These are phyloP conservation scores for Aproaerema taeniolella DNA, from an alignment of 2,888 invertebrate species.

Conservation along the genomic window DNA sequence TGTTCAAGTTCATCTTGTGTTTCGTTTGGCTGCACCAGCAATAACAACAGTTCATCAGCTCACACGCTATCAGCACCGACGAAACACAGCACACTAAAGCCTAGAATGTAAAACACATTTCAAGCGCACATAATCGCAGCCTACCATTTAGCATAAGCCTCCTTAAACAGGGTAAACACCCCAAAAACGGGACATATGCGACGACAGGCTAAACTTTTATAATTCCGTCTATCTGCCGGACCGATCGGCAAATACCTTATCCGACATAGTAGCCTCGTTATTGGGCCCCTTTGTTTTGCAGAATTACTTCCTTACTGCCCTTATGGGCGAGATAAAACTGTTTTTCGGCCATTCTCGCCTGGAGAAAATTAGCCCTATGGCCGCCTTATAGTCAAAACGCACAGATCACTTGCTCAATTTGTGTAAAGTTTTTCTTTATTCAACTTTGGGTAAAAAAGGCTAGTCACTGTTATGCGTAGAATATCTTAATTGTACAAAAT, in stretches of 20 bases:
- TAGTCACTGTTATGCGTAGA: no score
- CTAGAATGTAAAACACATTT: no score
- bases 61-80: no score
- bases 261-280: conserved; percentile 39
- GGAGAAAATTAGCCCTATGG: conserved; percentile 49
- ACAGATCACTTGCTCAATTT: no score
- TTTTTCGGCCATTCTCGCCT: conserved; percentile 32
- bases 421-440: no score
- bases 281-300: conserved; percentile 51
- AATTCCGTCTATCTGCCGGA: conserved; percentile 22
- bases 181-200: conserved; percentile 2
- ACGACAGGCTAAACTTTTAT: conserved; percentile 23
- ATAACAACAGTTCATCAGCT: no score
- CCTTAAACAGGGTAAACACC: not conserved
- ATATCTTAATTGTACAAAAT: no score
- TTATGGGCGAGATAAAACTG: conserved; percentile 62
- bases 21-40: no score
- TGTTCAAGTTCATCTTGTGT: no score
- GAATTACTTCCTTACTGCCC: conserved; percentile 59
- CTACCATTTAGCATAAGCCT: not conserved
- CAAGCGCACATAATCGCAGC: no score
- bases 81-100: no score
- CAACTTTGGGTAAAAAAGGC: no score
- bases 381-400: conserved; percentile 39
- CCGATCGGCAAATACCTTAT: conserved; percentile 34